These are phyloP conservation scores for Reticulitermes lucifugus DNA, from an alignment of 2,888 invertebrate genomes.

Conservation along the genomic window DNA sequence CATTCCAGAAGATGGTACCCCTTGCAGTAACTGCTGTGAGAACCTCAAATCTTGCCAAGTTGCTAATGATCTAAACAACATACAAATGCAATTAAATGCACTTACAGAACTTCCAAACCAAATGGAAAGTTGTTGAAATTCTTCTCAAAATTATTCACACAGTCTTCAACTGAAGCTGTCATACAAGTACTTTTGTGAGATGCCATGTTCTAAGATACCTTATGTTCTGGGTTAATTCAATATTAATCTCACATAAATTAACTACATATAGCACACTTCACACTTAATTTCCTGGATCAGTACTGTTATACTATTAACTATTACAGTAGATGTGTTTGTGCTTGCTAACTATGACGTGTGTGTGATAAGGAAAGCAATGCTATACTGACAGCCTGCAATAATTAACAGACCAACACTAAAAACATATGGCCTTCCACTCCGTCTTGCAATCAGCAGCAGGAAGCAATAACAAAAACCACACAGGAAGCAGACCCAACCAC, in stretches of 20 bases:
- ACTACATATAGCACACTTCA: no score
- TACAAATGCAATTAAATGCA: not conserved
- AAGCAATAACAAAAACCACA: not conserved
- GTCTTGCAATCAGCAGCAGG: not conserved
- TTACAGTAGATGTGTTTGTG: no score
- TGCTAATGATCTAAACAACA: no score
- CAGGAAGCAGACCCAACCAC: constrained; percentile 9
- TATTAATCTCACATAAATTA: no score
- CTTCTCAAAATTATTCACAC: constrained; percentile 48
- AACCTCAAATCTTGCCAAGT: no score
- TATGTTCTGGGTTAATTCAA: no score
- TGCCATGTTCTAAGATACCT: not conserved
- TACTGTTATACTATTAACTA: no score
- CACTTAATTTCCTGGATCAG: no score
- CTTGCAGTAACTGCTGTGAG: no score
- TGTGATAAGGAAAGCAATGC: not conserved
- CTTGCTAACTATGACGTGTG: not conserved
- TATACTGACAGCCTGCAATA: not conserved
- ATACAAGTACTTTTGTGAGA: constrained; percentile 1
- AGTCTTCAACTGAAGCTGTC: not conserved
- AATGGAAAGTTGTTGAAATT: constrained; percentile 48
- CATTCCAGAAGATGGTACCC: no score
- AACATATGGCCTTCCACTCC: constrained; percentile 30
- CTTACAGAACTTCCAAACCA: constrained; percentile 52
- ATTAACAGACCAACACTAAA: not conserved